Evolutionary conservation across 2,888 invertebrate species (phyloP), one percentile per base, ranked within the genome.

Genomic region (Idaea aversata): DNA sequence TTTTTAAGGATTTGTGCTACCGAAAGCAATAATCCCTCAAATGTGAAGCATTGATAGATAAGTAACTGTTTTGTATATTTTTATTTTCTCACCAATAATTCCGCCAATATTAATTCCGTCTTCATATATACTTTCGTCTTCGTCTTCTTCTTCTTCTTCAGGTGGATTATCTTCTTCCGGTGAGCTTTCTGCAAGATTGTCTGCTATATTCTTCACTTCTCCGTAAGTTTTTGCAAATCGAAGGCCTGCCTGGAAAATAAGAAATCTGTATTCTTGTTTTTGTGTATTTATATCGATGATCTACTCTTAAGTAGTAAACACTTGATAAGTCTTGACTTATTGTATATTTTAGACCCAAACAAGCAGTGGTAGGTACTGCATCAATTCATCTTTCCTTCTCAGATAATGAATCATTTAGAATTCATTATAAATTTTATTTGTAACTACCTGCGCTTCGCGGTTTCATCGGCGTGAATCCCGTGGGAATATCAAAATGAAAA

Each of bases 201-300:
- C 65, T n/a, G 57, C 36, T 15, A 68, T 66, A 10, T 70, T 75
- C 63, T 79, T 72, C 57, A 94, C 85, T 13, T 75, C 67, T 0
- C 94, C 94, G 5, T 66, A 78, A 25, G 76, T 88, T 66, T 91
- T 85, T 16, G 88, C 82, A 72, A 96, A 94, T 61, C 96, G 91
- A 64, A 92, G 79, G 0, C 95, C 95, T 57, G 85, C 85, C 90
- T 90, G 66, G 61, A 72, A 67, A 63, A 61, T n/a, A 15, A 5
- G 15, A 57, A 16, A 38, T 34, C 58, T 16, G 1, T n/a, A 58
- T 58, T n/a, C 4, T 7, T 47, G 58, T 58, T 58, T 58, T 58
- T 15, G 58, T 15, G 58, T 58, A 15, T 58, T 58, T 15, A 15
- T 15, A 47, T 58, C 15, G 58, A 58, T 58, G 7, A 36, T 10